These are phyloP conservation scores for Hypomecis punctinalis DNA, from an alignment of 2,888 invertebrate genomes.

Conservation along the genomic window DNA sequence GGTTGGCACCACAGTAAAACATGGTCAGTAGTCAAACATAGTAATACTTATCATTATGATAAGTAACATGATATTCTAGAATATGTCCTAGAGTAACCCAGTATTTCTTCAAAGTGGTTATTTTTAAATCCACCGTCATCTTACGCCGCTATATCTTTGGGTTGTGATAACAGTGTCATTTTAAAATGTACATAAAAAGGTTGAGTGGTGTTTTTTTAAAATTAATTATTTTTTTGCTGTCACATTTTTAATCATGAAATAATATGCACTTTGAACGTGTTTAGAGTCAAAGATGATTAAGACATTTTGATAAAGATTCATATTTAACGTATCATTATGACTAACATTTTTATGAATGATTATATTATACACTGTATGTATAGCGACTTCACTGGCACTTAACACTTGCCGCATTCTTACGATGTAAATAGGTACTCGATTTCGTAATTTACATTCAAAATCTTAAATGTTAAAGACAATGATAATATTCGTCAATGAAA, in stretches of 20 bases:
- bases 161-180: background rate
- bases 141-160: background rate
- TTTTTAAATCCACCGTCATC: background rate
- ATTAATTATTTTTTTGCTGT: background rate
- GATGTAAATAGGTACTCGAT: slow-evolving; percentile 55
- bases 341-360: slow-evolving; percentile 26
- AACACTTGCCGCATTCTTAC: slow-evolving; percentile 43
- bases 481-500: slow-evolving; percentile 75
- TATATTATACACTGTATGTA: slow-evolving; percentile 30
- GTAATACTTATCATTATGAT: no score
- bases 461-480: slow-evolving; percentile 68
- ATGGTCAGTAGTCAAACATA: no score
- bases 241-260: slow-evolving; percentile 2
- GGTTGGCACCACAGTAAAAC: no score
- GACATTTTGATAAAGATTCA: slow-evolving; percentile 22
- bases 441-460: slow-evolving; percentile 45
- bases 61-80: no score
- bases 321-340: slow-evolving; percentile 7
- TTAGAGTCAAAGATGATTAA: slow-evolving; percentile 14
- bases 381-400: slow-evolving; percentile 25
- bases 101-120: background rate
- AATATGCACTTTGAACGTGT: slow-evolving; percentile 7
- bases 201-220: background rate
- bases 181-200: background rate
- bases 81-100: no score